phyloP scores from a whole-genome alignment of 2,113 vertebrate genomes.

The Nothobranchius furzeri region DNA sequence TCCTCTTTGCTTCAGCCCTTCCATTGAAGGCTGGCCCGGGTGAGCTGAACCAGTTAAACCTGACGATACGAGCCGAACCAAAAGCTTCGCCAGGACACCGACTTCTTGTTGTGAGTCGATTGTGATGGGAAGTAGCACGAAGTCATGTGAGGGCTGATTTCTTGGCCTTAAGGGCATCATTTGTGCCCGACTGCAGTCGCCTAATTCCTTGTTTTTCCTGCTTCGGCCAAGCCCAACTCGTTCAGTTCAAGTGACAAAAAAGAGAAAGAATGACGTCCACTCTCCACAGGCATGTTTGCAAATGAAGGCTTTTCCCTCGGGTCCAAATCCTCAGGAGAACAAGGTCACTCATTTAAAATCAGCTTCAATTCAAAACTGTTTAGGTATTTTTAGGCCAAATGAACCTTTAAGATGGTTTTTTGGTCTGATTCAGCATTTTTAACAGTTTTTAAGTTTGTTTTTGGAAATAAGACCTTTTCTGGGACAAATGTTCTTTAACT shows the following conservation, averaged over 20 bases:
- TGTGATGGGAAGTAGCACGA: constrained; percentile 19
- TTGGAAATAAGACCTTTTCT: too few species aligned
- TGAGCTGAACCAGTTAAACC: constrained; percentile 36
- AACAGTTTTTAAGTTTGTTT: too few species aligned
- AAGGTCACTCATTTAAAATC: constrained; percentile 15
- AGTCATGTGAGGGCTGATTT: constrained; percentile 43
- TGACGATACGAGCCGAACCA: constrained; percentile 2
- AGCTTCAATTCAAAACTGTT: too few species aligned
- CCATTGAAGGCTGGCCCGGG: constrained; percentile 10
- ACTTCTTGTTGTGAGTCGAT: constrained; percentile 22
- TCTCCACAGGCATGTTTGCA: constrained; percentile 12
- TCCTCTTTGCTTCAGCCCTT: constrained; percentile 47
- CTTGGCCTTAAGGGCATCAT: constrained; percentile 34
- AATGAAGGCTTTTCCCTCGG: constrained; percentile 26
- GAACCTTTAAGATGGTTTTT: too few species aligned
- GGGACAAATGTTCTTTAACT: constrained; percentile 33
- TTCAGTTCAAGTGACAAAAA: constrained; percentile 15
- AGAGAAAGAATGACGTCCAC: constrained; percentile 15
- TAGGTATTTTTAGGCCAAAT: too few species aligned
- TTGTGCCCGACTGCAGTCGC: constrained; percentile 32
- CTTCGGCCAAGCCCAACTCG: not conserved
- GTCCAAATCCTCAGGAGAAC: not conserved
- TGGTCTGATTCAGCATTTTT: too few species aligned
- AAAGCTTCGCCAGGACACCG: constrained; percentile 26
- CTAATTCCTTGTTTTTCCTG: constrained; percentile 28